Conservation (phyloP, 2,113 vertebrate species). For the Hemichromis elongatus region DNA sequence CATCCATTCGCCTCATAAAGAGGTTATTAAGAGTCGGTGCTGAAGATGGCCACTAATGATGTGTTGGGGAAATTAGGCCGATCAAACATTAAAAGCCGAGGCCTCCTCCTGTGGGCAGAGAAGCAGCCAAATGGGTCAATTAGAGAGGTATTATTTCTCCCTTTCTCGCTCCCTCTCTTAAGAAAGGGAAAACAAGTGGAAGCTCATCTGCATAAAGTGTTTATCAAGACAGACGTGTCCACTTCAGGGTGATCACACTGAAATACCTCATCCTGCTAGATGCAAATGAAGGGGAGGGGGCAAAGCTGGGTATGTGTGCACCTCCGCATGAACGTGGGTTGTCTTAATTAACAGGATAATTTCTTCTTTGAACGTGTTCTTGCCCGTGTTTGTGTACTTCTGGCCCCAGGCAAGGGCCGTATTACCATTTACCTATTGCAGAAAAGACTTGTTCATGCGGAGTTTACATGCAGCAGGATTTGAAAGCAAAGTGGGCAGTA, state of each 20-base stretch:
- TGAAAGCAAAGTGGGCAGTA: background rate
- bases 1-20: conserved; percentile 91
- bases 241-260: conserved; percentile 79
- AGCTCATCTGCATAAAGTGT: conserved; percentile 87
- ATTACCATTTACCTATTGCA: background rate
- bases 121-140: conserved; percentile 99
- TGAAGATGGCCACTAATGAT: conserved; percentile 97
- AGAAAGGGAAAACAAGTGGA: conserved; percentile 85
- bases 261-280: conserved; percentile 69
- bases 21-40: conserved; percentile 98
- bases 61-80: conserved; percentile 99
- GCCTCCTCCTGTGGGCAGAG: conserved; percentile 93
- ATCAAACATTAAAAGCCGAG: conserved; percentile 98
- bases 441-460: background rate
- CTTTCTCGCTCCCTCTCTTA: conserved; percentile 48
- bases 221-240: conserved; percentile 86
- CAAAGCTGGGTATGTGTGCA: background rate
- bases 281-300: conserved; percentile 34
- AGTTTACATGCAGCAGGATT: conserved; percentile 2
- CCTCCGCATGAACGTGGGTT: conserved; percentile 5
- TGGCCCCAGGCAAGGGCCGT: background rate
- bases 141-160: conserved; percentile 98
- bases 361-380: background rate
- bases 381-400: background rate
- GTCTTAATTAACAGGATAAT: conserved; percentile 27